phyloP scores from a whole-genome alignment of 1,140 invertebrate species.

The Achatina immaculata region DNA sequence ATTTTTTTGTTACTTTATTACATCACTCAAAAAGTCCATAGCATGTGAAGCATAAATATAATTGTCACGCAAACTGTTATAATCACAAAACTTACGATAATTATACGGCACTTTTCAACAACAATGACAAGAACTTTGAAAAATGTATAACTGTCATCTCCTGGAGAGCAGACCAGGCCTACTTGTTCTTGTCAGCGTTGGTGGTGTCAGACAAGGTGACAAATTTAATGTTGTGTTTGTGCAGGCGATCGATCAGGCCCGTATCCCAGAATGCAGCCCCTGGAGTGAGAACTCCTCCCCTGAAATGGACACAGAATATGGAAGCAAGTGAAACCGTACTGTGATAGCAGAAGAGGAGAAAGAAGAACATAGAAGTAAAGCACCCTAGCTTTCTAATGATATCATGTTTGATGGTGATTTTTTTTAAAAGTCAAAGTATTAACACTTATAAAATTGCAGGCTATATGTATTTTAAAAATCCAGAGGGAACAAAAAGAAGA shows the following conservation, averaged over 20 bases:
- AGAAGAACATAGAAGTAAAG: background rate
- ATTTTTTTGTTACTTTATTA: too few relatives aligned
- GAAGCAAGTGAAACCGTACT: slow-evolving; percentile 40
- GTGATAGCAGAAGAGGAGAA: background rate
- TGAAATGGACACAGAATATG: slow-evolving; percentile 53
- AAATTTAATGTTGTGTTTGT: slow-evolving; percentile 77
- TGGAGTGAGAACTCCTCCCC: slow-evolving; percentile 77
- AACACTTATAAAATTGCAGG: background rate
- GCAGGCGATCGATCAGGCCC: slow-evolving; percentile 76
- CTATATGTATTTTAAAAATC: background rate
- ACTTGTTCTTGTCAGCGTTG: slow-evolving; percentile 1
- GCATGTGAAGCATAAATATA: too few relatives aligned
- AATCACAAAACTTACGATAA: too few relatives aligned
- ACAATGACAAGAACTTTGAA: too few relatives aligned
- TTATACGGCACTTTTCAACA: too few relatives aligned
- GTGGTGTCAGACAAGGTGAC: slow-evolving; percentile 6
- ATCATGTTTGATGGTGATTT: background rate
- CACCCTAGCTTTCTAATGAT: background rate
- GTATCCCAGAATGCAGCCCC: slow-evolving; percentile 78
- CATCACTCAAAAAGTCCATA: too few relatives aligned
- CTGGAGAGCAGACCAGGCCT: too few relatives aligned
- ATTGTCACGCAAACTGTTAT: too few relatives aligned
- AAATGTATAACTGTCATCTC: too few relatives aligned
- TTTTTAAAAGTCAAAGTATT: background rate
- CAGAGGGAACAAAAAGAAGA: background rate